Conservation (phyloP, 2,797 vertebrate species). For the Gymnoscopelus microlampas region DNA sequence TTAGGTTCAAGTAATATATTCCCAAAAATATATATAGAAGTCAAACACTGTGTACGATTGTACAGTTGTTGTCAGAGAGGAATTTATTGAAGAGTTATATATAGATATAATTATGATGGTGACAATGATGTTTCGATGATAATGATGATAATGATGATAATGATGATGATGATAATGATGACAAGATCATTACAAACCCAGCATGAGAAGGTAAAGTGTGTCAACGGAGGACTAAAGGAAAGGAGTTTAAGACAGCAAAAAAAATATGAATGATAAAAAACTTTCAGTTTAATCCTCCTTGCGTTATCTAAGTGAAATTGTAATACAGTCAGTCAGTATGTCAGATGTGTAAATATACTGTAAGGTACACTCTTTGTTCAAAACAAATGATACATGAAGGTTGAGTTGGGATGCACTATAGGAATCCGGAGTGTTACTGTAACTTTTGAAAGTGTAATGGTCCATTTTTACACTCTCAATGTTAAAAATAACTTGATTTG, state of each 20-base stretch:
- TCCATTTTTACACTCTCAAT: background rate
- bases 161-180: slow-evolving; percentile 24
- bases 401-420: slow-evolving; percentile 61
- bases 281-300: slow-evolving; percentile 72
- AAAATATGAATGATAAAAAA: slow-evolving; percentile 50
- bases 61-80: slow-evolving; percentile 83
- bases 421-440: background rate
- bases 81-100: slow-evolving; percentile 84
- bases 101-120: slow-evolving; percentile 60
- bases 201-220: slow-evolving; percentile 56
- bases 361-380: slow-evolving; percentile 79
- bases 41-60: slow-evolving; percentile 85
- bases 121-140: slow-evolving; percentile 51
- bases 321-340: slow-evolving; percentile 73
- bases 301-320: slow-evolving; percentile 78
- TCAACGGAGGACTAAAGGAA: slow-evolving; percentile 48
- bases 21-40: slow-evolving; percentile 81
- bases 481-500: background rate
- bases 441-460: background rate
- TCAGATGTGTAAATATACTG: slow-evolving; percentile 82
- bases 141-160: slow-evolving; percentile 19
- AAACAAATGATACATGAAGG: slow-evolving; percentile 73
- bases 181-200: slow-evolving; percentile 54
- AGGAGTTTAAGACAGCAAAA: slow-evolving; percentile 58
- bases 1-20: slow-evolving; percentile 81